Evolutionary conservation across 92 coral and sea anemone genomes (phyloP), one percentile per base, ranked within the genome.

Genomic region (Desmophyllum pertusum): DNA sequence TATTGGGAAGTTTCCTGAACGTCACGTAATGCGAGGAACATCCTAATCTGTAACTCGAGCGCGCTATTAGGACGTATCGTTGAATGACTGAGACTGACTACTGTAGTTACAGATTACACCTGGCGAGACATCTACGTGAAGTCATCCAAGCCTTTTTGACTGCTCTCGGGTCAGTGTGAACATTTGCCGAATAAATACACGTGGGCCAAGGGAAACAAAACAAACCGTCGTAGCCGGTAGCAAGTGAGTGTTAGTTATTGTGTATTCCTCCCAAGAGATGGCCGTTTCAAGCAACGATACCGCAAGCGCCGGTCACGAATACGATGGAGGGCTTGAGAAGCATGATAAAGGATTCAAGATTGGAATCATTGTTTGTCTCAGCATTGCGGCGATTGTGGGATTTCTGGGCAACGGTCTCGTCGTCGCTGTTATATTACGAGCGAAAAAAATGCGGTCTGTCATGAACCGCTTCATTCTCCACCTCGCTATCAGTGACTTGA

Each of bases 381-480:
- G 95, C 42, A 31, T 93, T 13, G 93, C 94, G 21, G 90, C 98
- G 1, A 46, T 88, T 19, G 77, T 94, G 18, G 98, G 98, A n/a
- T 81, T 87, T 23, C n/a, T 89, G 0, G 98, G 98, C 3, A 94
- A 94, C 67, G 86, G 77, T 23, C 90, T 94, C 21, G 90, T 94
- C 3, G 87, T 94, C 6, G 93, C 89, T 5, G 95, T 94, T 2
- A 91, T 94, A 13, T 38, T 88, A 43, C 86, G 91, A 70, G 93
- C 95, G 31, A 90, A 93, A 48, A 94, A 94, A 77, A 75, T 94
- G 33, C 93, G 91, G 0, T 91, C 98, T 15, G 98, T 94, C 35
- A 94, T 94, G 98, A 94, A 94, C 73, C 98, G 98, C n/a, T 94
- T 94, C 52, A 89, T 94, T 38, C 79, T 94, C 1, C 98, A 94